Evolutionary conservation across 2,113 vertebrate species (phyloP), one percentile per base, ranked within the genome.

Genomic region (Pungitius pungitius): DNA sequence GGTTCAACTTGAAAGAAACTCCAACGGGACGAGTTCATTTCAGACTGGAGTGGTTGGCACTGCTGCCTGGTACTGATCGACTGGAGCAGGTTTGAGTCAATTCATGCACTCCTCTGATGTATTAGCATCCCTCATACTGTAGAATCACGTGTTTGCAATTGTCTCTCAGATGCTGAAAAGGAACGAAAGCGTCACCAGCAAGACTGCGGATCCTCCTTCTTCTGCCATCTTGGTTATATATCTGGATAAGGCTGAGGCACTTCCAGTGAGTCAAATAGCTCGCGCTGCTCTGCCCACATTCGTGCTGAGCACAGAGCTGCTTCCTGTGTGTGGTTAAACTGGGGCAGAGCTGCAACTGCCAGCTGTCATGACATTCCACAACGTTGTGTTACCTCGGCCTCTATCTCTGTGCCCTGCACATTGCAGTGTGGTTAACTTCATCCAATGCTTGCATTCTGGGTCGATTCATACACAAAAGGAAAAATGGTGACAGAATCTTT

Each of bases 181-280:
- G 85, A 97, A 97, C 15, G 75, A 90, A 75, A 89, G 80, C 20
- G 57, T 86, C 14, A 89, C 85, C 30, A 92, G 92, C 55, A 94
- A 94, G 73, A 94, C 92, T 0, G 80, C 87, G 0, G 92, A 95
- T n/a, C 93, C 94, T 0, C 96, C 96, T 0, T 97, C 96, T 2
- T 93, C 96, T 1, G 96, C 96, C 82, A 95, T 97, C 82, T 92
- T 98, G 75, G 94, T 95, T 1, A 85, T 97, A 15, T 98, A 98
- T 89, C 88, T 98, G 86, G 96, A 98, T 79, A 94, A 94, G 56
- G 96, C 96, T 35, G 95, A 97, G 85, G 95, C 95, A 2, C 95
- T 98, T 81, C 96, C 96, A 18, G 96, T 92, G 87, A 92, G 91
- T 92, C 67, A 80, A 20, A 72, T 43, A 58, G 26, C 26, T 83